Percentiles rank a stretch among this genome's conserved stretches.
Conservation (phyloP, 2,797 vertebrate genomes). For the Gadopsis marmoratus region DNA sequence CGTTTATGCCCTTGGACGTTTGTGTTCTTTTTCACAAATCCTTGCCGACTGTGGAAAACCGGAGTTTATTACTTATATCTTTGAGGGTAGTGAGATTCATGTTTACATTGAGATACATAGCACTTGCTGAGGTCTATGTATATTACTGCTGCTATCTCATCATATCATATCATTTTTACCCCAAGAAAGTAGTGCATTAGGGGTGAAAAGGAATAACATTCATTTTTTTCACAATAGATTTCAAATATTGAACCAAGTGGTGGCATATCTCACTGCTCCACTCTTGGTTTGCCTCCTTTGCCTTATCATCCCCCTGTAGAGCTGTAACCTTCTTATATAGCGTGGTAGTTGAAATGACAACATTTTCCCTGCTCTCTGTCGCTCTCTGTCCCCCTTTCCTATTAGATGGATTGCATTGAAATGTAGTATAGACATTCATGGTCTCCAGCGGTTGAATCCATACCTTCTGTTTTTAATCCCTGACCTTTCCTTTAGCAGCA, state of each 20-base stretch:
- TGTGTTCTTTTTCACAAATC: slow-evolving; percentile 4
- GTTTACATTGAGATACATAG: not conserved
- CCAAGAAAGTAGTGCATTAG: not conserved
- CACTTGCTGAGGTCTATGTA: not conserved
- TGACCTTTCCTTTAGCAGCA: too few species aligned
- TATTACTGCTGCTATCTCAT: not conserved
- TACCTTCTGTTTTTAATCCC: too few species aligned
- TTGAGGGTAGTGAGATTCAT: not conserved
- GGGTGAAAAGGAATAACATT: not conserved
- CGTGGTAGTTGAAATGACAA: slow-evolving; percentile 14
- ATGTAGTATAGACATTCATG: not conserved
- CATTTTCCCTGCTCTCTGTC: not conserved
- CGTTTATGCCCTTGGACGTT: slow-evolving; percentile 1
- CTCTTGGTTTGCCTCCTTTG: slow-evolving; percentile 9
- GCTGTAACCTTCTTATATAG: slow-evolving; percentile 22
- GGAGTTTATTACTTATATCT: slow-evolving; percentile 8
- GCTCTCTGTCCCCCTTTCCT: too few species aligned
- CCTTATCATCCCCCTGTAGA: slow-evolving; percentile 24
- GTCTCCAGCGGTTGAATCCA: not conserved
- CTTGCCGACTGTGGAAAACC: not conserved
- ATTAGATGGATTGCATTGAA: not conserved
- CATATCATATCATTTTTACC: too few species aligned
- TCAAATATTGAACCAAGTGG: not conserved
- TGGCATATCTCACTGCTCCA: not conserved
- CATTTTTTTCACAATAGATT: not conserved